Conservation (phyloP, 2,797 vertebrate species). For the Gymnocypris eckloni region DNA sequence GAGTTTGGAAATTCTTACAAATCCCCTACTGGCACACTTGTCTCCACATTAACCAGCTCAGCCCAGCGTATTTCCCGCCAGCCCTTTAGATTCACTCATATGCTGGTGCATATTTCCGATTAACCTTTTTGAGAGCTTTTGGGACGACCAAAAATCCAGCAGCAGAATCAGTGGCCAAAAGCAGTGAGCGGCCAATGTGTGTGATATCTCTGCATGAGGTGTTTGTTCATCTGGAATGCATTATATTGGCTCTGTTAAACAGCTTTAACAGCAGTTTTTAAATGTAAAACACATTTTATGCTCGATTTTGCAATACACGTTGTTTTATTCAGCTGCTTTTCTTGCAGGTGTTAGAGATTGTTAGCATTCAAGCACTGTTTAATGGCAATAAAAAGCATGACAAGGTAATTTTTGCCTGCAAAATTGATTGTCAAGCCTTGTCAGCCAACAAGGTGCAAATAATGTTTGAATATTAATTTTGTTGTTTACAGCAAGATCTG, state of each 20-base stretch:
- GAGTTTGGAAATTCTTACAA: constrained; percentile 55
- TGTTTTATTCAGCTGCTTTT: constrained; percentile 44
- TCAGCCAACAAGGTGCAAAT: constrained; percentile 33
- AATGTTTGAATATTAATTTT: constrained; percentile 29
- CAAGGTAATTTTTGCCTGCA: constrained; percentile 41
- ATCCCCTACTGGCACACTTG: constrained; percentile 34
- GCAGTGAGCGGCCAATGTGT: constrained; percentile 64
- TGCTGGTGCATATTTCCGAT: constrained; percentile 62
- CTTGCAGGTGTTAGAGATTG: constrained; percentile 20
- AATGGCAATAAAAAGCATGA: constrained; percentile 41
- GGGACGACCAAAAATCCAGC: constrained; percentile 59
- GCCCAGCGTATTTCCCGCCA: constrained; percentile 37
- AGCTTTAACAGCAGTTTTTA: constrained; percentile 68
- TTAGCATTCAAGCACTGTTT: constrained; percentile 20
- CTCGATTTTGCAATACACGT: constrained; percentile 39
- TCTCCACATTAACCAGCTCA: constrained; percentile 17
- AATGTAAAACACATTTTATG: constrained; percentile 64
- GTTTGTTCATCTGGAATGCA: constrained; percentile 74
- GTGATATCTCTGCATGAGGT: constrained; percentile 73
- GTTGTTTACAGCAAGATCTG: constrained; percentile 20
- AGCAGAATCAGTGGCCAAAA: constrained; percentile 64
- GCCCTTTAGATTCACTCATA: constrained; percentile 42
- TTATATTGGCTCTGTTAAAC: constrained; percentile 74
- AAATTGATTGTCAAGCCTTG: constrained; percentile 28
- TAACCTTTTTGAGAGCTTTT: constrained; percentile 64